These are phyloP conservation scores for Galeopterus variegatus DNA, from an alignment of 2,113 vertebrate species.

Conservation along the genomic window DNA sequence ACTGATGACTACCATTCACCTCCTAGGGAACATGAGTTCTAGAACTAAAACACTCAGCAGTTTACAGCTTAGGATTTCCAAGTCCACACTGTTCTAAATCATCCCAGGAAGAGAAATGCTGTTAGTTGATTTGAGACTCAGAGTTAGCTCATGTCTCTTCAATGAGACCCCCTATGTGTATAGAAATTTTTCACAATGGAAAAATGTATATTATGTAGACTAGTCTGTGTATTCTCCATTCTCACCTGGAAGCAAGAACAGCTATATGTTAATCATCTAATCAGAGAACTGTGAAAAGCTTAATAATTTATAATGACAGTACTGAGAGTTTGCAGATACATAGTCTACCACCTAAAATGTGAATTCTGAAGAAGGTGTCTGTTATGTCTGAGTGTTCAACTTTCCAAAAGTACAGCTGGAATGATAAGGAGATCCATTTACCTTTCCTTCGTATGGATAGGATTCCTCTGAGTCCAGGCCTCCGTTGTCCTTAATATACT, in stretches of 20 bases:
- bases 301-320: neutral
- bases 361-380: constrained; percentile 29
- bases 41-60: neutral
- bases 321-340: neutral
- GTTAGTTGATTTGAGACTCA: neutral
- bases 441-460: constrained; percentile 94
- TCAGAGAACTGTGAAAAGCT: neutral
- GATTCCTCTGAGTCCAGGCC: constrained; percentile 95
- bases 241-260: neutral
- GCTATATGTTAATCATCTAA: neutral
- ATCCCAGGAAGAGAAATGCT: neutral
- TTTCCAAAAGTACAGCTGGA: constrained; percentile 28
- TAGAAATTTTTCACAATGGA: neutral
- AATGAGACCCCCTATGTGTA: neutral
- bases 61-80: constrained; percentile 1
- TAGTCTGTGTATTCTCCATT: neutral
- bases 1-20: neutral
- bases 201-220: neutral
- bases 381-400: neutral
- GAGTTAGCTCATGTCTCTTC: neutral
- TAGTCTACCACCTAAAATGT: neutral
- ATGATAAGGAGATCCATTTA: constrained; percentile 79
- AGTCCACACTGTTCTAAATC: neutral
- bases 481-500: constrained; percentile 93
- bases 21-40: neutral